Conservation (phyloP, 2,797 vertebrate genomes). For the Mormyrops boulengeri region DNA sequence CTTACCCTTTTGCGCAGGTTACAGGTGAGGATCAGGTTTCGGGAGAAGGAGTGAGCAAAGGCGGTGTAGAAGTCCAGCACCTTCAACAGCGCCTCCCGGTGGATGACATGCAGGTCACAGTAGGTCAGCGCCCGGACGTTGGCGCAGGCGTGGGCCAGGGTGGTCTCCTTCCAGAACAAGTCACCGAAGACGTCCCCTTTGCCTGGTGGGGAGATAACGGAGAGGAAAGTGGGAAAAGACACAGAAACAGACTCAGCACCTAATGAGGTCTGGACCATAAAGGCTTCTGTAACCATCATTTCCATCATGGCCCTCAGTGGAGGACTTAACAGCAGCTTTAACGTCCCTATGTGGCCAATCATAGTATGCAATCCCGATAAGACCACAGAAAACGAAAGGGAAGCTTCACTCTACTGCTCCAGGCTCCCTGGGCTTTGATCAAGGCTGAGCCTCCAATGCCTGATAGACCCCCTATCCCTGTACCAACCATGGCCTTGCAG, state of each 20-base stretch:
- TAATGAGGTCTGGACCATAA: neutral
- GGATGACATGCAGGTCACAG: slow-evolving; percentile 93
- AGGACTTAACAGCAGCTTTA: neutral
- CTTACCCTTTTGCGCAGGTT: slow-evolving; percentile 91
- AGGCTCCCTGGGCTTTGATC: neutral
- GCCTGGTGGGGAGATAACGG: slow-evolving; percentile 58
- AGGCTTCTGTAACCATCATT: too few relatives aligned
- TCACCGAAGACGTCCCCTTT: slow-evolving; percentile 97
- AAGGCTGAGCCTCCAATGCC: neutral
- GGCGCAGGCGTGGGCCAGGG: slow-evolving; percentile 81
- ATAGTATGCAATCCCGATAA: neutral
- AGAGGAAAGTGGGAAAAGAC: neutral
- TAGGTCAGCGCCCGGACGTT: slow-evolving; percentile 92
- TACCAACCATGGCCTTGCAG: neutral
- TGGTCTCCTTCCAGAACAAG: slow-evolving; percentile 93
- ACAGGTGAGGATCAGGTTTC: slow-evolving; percentile 92
- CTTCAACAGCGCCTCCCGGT: slow-evolving; percentile 82
- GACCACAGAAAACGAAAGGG: neutral
- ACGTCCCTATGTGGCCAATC: neutral
- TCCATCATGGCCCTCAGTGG: neutral
- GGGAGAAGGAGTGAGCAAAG: slow-evolving; percentile 89
- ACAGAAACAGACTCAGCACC: neutral
- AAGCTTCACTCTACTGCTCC: neutral
- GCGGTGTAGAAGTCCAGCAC: slow-evolving; percentile 94
- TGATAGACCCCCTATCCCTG: neutral